Conservation (phyloP, 2,888 invertebrate species). For the Quadroppia sp. region DNA sequence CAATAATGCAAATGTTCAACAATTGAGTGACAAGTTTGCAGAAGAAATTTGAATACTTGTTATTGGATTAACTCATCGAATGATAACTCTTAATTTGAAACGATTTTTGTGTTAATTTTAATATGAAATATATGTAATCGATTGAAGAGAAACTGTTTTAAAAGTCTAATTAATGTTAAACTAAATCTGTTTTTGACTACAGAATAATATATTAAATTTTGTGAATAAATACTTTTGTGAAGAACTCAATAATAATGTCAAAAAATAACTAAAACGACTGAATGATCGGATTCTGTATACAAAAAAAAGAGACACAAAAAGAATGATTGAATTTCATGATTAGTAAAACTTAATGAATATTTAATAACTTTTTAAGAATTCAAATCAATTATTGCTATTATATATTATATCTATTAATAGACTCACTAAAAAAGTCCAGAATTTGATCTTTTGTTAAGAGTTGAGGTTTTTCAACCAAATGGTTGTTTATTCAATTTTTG, state of each 20-base stretch:
- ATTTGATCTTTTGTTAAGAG: no score
- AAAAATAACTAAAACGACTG: background rate
- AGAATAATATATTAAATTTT: background rate
- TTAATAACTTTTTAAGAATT: background rate
- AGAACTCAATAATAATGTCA: background rate
- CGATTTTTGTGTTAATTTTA: background rate
- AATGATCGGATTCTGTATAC: background rate
- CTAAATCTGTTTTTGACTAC: background rate
- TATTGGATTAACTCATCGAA: background rate
- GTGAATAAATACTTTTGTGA: background rate
- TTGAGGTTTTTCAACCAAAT: background rate
- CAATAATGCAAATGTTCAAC: no score
- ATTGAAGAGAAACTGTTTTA: background rate
- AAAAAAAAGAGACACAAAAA: background rate
- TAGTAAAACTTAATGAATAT: background rate
- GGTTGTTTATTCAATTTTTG: no score
- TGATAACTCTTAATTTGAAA: background rate
- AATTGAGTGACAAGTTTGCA: no score
- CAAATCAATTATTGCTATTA: no score
- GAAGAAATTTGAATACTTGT: no score
- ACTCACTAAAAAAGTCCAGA: no score
- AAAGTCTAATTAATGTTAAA: constrained; percentile 16
- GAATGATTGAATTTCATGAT: background rate
- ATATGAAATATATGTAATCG: background rate
- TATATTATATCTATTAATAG: no score